phyloP scores from a whole-genome alignment of 2,113 vertebrate genomes.

The Carassius gibelio region DNA sequence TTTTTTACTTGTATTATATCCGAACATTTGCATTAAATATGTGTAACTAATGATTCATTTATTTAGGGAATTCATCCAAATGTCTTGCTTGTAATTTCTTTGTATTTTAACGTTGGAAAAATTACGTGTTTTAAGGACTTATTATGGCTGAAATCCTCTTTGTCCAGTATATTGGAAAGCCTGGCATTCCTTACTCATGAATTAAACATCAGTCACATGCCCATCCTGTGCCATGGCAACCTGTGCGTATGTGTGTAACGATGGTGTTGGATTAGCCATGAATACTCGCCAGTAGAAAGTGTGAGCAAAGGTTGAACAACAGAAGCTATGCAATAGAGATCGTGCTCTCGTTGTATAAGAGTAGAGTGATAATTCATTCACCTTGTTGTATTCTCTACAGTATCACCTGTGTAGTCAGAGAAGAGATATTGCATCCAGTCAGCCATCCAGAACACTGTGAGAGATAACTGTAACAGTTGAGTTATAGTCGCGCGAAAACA shows the following conservation, averaged over 20 bases:
- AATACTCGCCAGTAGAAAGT: conserved; percentile 57
- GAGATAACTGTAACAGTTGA: neutral
- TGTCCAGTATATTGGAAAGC: conserved; percentile 30
- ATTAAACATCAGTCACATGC: conserved; percentile 57
- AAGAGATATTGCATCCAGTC: neutral
- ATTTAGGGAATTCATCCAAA: neutral
- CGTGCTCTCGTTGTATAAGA: neutral
- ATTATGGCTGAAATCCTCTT: conserved; percentile 16
- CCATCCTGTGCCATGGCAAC: conserved; percentile 56
- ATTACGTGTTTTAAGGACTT: neutral
- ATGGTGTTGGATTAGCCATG: conserved; percentile 57
- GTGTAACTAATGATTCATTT: neutral
- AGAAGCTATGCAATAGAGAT: conserved; percentile 42
- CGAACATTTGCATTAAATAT: neutral
- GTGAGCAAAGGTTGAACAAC: conserved; percentile 57
- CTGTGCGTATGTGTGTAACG: conserved; percentile 53
- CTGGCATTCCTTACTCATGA: conserved; percentile 45
- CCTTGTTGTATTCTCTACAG: conserved; percentile 16
- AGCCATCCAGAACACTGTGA: neutral
- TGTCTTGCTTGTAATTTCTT: neutral
- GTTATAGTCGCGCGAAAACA: conserved; percentile 25
- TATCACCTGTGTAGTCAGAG: neutral
- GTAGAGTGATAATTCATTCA: conserved; percentile 4
- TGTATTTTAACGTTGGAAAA: neutral
- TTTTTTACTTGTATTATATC: neutral